phyloP scores from a whole-genome alignment of 2,113 vertebrate species.

The Sapajus apella region DNA sequence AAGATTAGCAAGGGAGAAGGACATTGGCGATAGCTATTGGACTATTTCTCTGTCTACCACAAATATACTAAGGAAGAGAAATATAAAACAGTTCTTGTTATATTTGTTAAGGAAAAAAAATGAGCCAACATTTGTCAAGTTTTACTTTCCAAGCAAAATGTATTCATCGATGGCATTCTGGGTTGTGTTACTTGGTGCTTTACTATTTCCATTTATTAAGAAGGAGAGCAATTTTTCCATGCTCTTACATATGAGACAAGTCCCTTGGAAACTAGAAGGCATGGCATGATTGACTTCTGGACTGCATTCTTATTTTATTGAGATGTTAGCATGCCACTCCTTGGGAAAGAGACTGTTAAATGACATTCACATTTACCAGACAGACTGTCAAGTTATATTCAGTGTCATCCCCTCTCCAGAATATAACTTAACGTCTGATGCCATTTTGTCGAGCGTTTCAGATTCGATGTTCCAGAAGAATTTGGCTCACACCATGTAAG shows the following conservation, averaged over 20 bases:
- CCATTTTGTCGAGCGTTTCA: slow-evolving; percentile 71
- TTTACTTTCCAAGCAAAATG: not conserved
- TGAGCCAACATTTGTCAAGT: not conserved
- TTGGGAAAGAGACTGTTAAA: slow-evolving; percentile 77
- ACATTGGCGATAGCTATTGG: not conserved
- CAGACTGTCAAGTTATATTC: slow-evolving; percentile 74
- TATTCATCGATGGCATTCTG: slow-evolving; percentile 14
- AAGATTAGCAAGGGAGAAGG: not conserved
- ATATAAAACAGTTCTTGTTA: not conserved
- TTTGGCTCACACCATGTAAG: not conserved
- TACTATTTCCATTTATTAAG: slow-evolving; percentile 28
- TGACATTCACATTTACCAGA: slow-evolving; percentile 80
- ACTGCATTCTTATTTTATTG: slow-evolving; percentile 81
- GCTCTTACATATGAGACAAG: slow-evolving; percentile 72
- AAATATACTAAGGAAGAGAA: not conserved
- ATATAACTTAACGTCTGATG: slow-evolving; percentile 70
- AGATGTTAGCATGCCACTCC: slow-evolving; percentile 81
- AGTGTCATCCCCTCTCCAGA: slow-evolving; percentile 76
- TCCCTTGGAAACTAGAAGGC: slow-evolving; percentile 76
- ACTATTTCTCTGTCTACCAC: not conserved
- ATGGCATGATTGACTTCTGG: slow-evolving; percentile 80
- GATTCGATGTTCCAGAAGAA: slow-evolving; percentile 67
- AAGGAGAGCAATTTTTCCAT: not conserved
- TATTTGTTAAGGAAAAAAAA: not conserved
- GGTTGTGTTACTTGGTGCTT: not conserved